A percentile compares a stretch with the other conserved stretches of the same genome.
Evolutionary conservation across 2,888 invertebrate species (phyloP).

Genomic region (Epinotia brunnichana): DNA sequence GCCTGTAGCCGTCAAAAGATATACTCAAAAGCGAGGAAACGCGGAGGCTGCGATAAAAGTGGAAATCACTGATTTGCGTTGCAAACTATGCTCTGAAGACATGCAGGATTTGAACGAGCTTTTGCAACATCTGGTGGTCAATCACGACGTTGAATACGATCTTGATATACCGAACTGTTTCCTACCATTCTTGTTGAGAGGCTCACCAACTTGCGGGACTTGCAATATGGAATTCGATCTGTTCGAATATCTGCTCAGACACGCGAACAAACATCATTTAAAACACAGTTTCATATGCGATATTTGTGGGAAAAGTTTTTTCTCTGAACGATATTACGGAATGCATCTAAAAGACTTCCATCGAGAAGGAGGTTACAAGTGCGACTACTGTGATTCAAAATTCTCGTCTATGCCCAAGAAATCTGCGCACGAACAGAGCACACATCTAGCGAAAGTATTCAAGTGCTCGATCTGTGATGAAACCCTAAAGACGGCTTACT

Average conservation of each 20-base stretch:
- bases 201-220: slow-evolving; percentile 28
- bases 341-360: slow-evolving; percentile 29
- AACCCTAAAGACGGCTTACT: slow-evolving; percentile 16
- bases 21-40: slow-evolving; percentile 35
- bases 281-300: slow-evolving; percentile 34
- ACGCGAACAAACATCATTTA: slow-evolving; percentile 37
- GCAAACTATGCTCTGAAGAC: slow-evolving; percentile 29
- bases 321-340: slow-evolving; percentile 30
- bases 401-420: slow-evolving; percentile 28
- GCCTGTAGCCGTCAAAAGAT: slow-evolving; percentile 23
- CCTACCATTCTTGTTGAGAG: slow-evolving; percentile 41
- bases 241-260: slow-evolving; percentile 33
- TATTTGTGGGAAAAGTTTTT: slow-evolving; percentile 39
- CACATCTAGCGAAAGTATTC: slow-evolving; percentile 15
- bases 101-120: slow-evolving; percentile 17
- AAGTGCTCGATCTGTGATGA: slow-evolving; percentile 30
- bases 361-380: slow-evolving; percentile 31
- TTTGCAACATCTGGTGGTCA: slow-evolving; percentile 23
- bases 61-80: slow-evolving; percentile 29
- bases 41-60: slow-evolving; percentile 38
- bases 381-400: slow-evolving; percentile 28
- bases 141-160: slow-evolving; percentile 35
- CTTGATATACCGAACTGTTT: slow-evolving; percentile 34
- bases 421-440: slow-evolving; percentile 27
- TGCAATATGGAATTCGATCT: slow-evolving; percentile 32